Percentiles rank a stretch among this genome's conserved stretches.
Evolutionary conservation across 2,797 vertebrate species (phyloP).

Genomic region (Dermochelys coriacea): DNA sequence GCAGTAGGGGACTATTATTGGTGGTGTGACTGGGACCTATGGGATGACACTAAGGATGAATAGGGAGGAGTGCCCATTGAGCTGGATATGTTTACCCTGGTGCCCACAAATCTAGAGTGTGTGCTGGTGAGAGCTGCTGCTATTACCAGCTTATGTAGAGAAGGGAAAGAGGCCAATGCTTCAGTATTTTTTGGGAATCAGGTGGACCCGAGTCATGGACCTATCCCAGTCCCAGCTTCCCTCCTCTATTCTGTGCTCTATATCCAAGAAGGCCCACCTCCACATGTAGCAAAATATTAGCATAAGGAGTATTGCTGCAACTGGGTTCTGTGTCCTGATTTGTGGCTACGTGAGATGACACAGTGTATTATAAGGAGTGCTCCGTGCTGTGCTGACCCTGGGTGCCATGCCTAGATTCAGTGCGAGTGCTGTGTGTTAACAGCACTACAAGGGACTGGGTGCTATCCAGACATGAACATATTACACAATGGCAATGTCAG

Average conservation of each 20-base stretch:
- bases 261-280: rapidly evolving
- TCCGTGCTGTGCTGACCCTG: background rate
- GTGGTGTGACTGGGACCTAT: background rate
- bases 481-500: background rate
- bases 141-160: rapidly evolving
- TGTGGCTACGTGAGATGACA: background rate
- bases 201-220: background rate
- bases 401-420: background rate
- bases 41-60: background rate
- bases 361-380: rapidly evolving
- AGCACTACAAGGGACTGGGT: background rate
- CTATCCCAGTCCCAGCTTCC: rapidly evolving
- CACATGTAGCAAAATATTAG: rapidly evolving
- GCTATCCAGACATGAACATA: background rate
- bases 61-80: background rate
- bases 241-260: rapidly evolving
- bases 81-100: rapidly evolving
- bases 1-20: background rate
- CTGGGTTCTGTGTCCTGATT: rapidly evolving
- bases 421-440: background rate
- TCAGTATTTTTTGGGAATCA: rapidly evolving
- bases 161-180: background rate
- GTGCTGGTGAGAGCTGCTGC: rapidly evolving
- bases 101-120: rapidly evolving
- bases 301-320: rapidly evolving